Percentiles rank a stretch among this genome's conserved stretches.
Conservation (phyloP, 2,888 invertebrate genomes). For the Pocota personata region DNA sequence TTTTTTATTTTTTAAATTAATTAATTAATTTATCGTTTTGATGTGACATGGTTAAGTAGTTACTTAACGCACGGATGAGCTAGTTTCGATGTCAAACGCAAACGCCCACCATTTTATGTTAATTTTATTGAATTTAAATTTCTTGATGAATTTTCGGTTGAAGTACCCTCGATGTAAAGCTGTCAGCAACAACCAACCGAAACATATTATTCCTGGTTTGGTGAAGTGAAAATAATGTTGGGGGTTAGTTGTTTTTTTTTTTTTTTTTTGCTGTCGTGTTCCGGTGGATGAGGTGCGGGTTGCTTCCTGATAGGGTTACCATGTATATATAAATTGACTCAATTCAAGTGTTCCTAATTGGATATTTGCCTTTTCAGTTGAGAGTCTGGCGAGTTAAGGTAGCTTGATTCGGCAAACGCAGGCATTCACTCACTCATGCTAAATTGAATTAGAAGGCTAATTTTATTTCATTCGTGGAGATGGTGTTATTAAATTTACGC, state of each 20-base stretch:
- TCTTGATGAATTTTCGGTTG: slow-evolving; percentile 33
- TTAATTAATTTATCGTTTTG: slow-evolving; percentile 9
- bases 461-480: background rate
- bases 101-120: slow-evolving; percentile 49
- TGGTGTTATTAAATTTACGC: slow-evolving; percentile 16
- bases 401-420: slow-evolving; percentile 8
- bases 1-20: too few species aligned
- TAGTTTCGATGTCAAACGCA: slow-evolving; percentile 22
- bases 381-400: background rate
- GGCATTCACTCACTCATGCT: slow-evolving; percentile 17
- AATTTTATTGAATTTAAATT: slow-evolving; percentile 52
- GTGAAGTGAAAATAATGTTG: slow-evolving; percentile 60
- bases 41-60: slow-evolving; percentile 16
- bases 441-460: slow-evolving; percentile 17
- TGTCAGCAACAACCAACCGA: slow-evolving; percentile 58
- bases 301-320: slow-evolving; percentile 65
- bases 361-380: slow-evolving; percentile 10
- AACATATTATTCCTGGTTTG: slow-evolving; percentile 52
- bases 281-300: slow-evolving; percentile 46
- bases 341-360: slow-evolving; percentile 52
- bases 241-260: slow-evolving; percentile 24
- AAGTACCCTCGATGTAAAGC: slow-evolving; percentile 54
- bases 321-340: slow-evolving; percentile 22
- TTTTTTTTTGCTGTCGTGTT: slow-evolving; percentile 18
- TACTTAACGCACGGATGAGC: slow-evolving; percentile 46